Conservation (phyloP, 2,888 invertebrate genomes). For the Trichogramma dendrolimi region DNA sequence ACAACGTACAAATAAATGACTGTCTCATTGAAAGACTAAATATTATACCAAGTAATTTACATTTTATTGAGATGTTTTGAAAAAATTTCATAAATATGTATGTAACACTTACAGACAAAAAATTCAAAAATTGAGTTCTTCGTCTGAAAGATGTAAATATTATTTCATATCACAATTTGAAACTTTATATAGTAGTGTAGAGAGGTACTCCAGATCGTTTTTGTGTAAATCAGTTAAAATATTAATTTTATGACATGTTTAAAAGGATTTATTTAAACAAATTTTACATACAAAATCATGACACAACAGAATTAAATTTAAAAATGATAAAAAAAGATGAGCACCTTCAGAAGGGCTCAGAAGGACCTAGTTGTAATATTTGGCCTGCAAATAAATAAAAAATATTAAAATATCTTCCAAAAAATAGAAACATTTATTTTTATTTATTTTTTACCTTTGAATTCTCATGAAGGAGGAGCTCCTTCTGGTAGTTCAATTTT, state of each 20-base stretch:
- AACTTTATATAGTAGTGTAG: slow-evolving; percentile 26
- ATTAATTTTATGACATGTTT: slow-evolving; percentile 25
- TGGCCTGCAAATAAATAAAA: no score
- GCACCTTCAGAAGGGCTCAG: no score
- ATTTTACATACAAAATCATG: no score
- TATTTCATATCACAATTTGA: slow-evolving; percentile 20
- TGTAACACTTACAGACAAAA: slow-evolving; percentile 16
- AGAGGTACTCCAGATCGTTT: slow-evolving; percentile 27
- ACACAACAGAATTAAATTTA: no score
- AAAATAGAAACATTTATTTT: no score
- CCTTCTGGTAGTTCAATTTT: no score
- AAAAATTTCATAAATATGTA: slow-evolving; percentile 18
- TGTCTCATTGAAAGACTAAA: slow-evolving; percentile 18
- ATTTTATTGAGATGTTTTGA: slow-evolving; percentile 15
- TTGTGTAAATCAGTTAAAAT: slow-evolving; percentile 29
- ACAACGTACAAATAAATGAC: slow-evolving; percentile 22
- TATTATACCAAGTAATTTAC: slow-evolving; percentile 26
- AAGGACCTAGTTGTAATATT: no score
- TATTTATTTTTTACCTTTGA: no score
- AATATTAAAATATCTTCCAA: no score
- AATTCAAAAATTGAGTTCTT: slow-evolving; percentile 17
- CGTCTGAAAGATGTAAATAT: slow-evolving; percentile 25
- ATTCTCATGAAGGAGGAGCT: no score
- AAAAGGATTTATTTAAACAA: slow-evolving; percentile 24
- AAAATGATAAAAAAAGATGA: no score